Percentiles rank a stretch among this genome's conserved stretches.
Conservation (phyloP, 1,140 invertebrate species). For the Araneus ventricosus region DNA sequence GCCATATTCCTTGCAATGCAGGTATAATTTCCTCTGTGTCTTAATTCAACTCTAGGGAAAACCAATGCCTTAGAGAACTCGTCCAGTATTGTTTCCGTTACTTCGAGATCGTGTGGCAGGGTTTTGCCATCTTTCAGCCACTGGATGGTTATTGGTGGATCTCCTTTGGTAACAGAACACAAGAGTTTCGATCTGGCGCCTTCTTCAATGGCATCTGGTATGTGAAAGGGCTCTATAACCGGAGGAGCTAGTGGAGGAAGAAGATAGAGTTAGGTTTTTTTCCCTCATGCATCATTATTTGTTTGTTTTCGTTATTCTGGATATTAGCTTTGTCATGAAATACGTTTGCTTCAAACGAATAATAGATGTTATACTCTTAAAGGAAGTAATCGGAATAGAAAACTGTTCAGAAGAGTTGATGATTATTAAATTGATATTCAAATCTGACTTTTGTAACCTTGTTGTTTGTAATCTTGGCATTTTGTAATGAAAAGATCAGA, state of each 20-base stretch:
- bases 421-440: too few species aligned
- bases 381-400: too few species aligned
- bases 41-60: slow-evolving; percentile 78
- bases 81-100: slow-evolving; percentile 70
- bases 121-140: slow-evolving; percentile 80
- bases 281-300: neutral
- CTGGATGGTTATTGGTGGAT: slow-evolving; percentile 80
- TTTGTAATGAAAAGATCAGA: too few species aligned
- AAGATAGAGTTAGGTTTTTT: neutral
- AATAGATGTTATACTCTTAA: neutral
- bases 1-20: slow-evolving; percentile 80
- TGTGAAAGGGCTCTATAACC: slow-evolving; percentile 85
- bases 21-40: slow-evolving; percentile 81
- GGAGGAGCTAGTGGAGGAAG: slow-evolving; percentile 83
- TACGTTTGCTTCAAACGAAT: neutral
- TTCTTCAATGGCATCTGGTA: slow-evolving; percentile 84
- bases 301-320: neutral
- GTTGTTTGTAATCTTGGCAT: too few species aligned
- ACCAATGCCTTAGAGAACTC: slow-evolving; percentile 76
- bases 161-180: slow-evolving; percentile 80
- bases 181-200: slow-evolving; percentile 86
- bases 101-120: slow-evolving; percentile 80
- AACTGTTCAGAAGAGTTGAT: too few species aligned
- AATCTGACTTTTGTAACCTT: too few species aligned
- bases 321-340: neutral